Base-by-base conservation (phyloP, 1,140 invertebrate genomes). In the Leptinotarsa defecta region DNA sequence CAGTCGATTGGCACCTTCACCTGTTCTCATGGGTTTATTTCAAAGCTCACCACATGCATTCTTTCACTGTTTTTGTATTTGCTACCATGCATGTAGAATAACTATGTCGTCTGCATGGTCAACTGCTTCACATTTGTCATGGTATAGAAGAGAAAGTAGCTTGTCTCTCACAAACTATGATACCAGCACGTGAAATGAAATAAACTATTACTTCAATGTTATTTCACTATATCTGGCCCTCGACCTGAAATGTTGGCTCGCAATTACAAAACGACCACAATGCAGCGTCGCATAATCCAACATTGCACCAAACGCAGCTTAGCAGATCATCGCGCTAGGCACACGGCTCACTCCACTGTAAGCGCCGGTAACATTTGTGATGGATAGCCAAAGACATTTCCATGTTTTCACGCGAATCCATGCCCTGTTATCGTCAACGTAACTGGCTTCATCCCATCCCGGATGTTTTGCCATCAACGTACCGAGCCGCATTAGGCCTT, bases 371-470 rank as follows among this genome's bases (percentile, higher is more conserved):
- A 65, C 63, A 43, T 68, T 68, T 48, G 67, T 68, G 67, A 68
- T 68, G 67, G 67, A 68, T 68, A 48, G 34, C 67, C 67, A 68
- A 48, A 68, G 67, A 68, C 67, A 68, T 68, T 68, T 68, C 67
- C 15, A 48, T 68, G 67, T 68, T 68, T 68, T 68, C 67, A 68
- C 43, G 67, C 67, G 67, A 48, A 49, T 68, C 43, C 24, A 27
- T 24, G 67, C 43, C 43, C 24, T 68, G 67, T 68, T 68, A 68
- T 68, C 67, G 24, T 19, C 67, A 6, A 68, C 67, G 24, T 48
- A 68, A 65, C 63, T 27, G 24, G 43, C 67, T 68, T 48, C 52
- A 57, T 57, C 52, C 52, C 13, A 68, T 68, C 43, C 24, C 24
- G 67, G 67, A 68, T 68, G 43, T 68, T 68, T 68, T 68, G 67